Conservation (phyloP, 1,140 invertebrate species). For the Myzus persicae region DNA sequence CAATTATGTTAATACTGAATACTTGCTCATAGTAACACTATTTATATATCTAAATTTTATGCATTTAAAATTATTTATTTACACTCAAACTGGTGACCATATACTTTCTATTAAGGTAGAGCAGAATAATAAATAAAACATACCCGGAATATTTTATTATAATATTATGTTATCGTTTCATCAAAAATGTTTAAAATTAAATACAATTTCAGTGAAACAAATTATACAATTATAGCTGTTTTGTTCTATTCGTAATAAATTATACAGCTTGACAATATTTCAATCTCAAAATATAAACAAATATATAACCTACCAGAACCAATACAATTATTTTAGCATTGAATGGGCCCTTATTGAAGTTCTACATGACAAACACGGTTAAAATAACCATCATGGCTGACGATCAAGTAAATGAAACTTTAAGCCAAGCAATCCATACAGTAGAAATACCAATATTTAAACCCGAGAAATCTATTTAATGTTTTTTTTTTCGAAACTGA, state of each 20-base stretch:
- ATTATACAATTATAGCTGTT: background rate
- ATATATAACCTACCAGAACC: background rate
- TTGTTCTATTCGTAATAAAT: background rate
- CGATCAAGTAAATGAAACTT: background rate
- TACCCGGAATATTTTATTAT: background rate
- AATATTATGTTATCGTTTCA: background rate
- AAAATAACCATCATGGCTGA: background rate
- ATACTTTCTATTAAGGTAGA: background rate
- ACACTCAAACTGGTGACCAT: background rate
- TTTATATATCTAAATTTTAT: background rate
- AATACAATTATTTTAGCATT: background rate
- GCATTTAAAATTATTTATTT: background rate
- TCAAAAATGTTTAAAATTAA: background rate
- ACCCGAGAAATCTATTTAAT: background rate
- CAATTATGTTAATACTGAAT: background rate
- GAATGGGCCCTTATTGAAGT: too few species aligned
- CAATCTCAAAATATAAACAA: background rate
- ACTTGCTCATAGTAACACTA: background rate
- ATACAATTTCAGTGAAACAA: background rate
- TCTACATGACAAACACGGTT: background rate
- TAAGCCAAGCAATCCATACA: background rate
- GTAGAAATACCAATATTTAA: background rate
- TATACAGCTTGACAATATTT: background rate
- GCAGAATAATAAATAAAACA: background rate
- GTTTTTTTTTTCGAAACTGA: background rate